These are phyloP conservation scores for Latrodectus hesperus DNA, from an alignment of 2,888 invertebrate genomes.

Conservation along the genomic window DNA sequence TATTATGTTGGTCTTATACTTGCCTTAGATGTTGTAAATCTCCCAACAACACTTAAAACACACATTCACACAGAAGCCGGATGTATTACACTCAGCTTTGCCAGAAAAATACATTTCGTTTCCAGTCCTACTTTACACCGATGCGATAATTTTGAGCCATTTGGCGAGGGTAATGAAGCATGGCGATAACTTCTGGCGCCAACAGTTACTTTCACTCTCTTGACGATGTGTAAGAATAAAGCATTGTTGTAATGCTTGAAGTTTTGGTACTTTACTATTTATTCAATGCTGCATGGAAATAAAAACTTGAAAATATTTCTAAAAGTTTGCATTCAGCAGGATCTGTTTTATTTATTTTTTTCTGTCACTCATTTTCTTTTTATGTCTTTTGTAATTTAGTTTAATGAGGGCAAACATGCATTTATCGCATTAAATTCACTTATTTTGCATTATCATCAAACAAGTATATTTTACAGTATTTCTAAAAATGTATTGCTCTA, in stretches of 20 bases:
- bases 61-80: background rate
- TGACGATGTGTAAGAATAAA: background rate
- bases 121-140: conserved; percentile 12
- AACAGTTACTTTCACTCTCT: conserved; percentile 1
- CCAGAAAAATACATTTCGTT: background rate
- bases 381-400: too few relatives aligned
- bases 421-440: too few relatives aligned
- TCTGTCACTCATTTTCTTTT: too few relatives aligned
- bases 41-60: conserved; percentile 10
- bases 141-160: conserved; percentile 38
- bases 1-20: background rate
- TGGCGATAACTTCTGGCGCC: conserved; percentile 33
- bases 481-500: too few relatives aligned
- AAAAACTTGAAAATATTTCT: too few relatives aligned
- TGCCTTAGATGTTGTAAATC: conserved; percentile 22
- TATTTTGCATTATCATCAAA: too few relatives aligned
- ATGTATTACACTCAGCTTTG: background rate
- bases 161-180: conserved; percentile 43
- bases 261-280: background rate
- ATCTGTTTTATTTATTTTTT: too few relatives aligned
- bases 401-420: too few relatives aligned
- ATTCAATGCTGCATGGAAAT: background rate
- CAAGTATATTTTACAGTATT: too few relatives aligned
- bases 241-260: background rate
- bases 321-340: too few relatives aligned